Conservation (phyloP, 2,797 vertebrate genomes). For the Microcaecilia unicolor region DNA sequence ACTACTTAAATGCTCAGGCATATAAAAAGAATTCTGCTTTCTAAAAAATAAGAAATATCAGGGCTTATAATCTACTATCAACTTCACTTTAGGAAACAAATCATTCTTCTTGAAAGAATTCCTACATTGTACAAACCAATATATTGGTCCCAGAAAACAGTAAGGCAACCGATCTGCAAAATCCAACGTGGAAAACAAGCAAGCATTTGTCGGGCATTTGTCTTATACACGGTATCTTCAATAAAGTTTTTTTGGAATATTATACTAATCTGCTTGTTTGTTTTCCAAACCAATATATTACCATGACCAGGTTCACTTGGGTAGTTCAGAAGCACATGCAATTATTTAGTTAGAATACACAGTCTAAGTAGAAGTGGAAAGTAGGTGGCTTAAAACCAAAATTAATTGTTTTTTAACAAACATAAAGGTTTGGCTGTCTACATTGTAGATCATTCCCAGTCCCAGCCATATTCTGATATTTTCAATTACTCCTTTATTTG, state of each 20-base stretch:
- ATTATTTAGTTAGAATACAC: constrained; percentile 25
- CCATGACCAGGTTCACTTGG: too few relatives aligned
- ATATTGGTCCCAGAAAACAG: too few relatives aligned
- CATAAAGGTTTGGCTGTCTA: constrained; percentile 31
- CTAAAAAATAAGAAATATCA: constrained; percentile 23
- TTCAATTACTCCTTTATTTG: constrained; percentile 70
- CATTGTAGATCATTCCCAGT: constrained; percentile 44
- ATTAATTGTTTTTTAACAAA: constrained; percentile 47
- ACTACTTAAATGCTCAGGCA: too few relatives aligned
- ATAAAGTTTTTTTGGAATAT: too few relatives aligned
- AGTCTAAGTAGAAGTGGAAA: constrained; percentile 46
- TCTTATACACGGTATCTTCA: too few relatives aligned
- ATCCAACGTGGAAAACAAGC: too few relatives aligned
- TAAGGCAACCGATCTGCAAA: too few relatives aligned
- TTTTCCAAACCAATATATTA: too few relatives aligned
- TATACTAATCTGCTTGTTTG: too few relatives aligned
- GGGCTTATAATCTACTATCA: constrained; percentile 36
- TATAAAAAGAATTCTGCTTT: too few relatives aligned
- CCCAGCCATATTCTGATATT: constrained; percentile 59
- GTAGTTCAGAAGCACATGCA: too few relatives aligned
- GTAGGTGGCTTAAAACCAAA: constrained; percentile 41
- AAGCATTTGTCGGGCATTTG: too few relatives aligned
- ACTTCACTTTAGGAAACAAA: constrained; percentile 30
- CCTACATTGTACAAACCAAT: constrained; percentile 40
- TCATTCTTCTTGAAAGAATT: constrained; percentile 27